Evolutionary conservation across 2,797 vertebrate species (phyloP).

Genomic region (Peromyscus nudipes): DNA sequence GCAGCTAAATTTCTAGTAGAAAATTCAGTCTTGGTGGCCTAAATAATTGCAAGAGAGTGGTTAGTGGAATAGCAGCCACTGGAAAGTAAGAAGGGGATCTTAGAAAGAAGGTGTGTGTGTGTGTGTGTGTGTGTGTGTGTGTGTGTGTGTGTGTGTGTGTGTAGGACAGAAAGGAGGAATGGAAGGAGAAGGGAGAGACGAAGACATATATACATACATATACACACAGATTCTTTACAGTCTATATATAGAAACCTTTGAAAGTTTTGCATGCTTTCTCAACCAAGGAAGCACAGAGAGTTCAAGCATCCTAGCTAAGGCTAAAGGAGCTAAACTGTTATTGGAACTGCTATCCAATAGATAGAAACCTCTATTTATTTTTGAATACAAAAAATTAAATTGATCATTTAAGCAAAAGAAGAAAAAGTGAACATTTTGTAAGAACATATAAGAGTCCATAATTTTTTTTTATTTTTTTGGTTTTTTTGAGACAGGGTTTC

Average conservation of each 20-base stretch:
- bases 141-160: no score
- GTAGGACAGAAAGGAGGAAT: neutral
- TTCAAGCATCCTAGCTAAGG: slow-evolving; percentile 44
- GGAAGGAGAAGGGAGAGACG: neutral
- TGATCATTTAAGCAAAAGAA: slow-evolving; percentile 60
- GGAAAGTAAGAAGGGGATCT: neutral
- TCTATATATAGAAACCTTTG: slow-evolving; percentile 33
- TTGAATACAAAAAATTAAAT: slow-evolving; percentile 53
- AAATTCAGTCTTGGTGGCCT: slow-evolving; percentile 32
- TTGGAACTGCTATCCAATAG: slow-evolving; percentile 36
- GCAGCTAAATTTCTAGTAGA: slow-evolving; percentile 33
- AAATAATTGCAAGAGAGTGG: slow-evolving; percentile 38
- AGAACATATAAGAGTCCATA: neutral
- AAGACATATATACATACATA: neutral
- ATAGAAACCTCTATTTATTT: slow-evolving; percentile 26
- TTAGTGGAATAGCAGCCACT: neutral
- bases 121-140: fast-evolving
- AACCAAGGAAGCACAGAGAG: neutral
- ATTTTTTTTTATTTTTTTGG: neutral
- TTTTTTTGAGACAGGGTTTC: no score
- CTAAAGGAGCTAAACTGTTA: slow-evolving; percentile 50
- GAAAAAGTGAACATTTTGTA: slow-evolving; percentile 37
- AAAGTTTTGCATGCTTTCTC: slow-evolving; percentile 23
- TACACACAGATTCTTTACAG: neutral
- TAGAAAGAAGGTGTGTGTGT: neutral